A percentile compares a stretch with the other conserved stretches of the same genome.
phyloP scores from a whole-genome alignment of 2,113 vertebrate species.

The Urocynchramus pylzowi region DNA sequence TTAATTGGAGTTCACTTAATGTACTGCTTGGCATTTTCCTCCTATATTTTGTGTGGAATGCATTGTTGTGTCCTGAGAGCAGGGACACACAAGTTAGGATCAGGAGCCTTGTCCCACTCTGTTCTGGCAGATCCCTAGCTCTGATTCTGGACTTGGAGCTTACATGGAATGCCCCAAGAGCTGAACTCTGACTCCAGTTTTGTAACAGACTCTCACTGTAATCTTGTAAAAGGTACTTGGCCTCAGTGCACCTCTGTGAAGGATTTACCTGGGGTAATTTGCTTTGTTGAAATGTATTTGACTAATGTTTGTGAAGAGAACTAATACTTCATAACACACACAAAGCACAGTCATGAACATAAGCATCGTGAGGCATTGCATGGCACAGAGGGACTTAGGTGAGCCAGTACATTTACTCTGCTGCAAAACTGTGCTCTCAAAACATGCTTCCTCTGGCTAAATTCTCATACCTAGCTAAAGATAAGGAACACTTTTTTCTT shows the following conservation, averaged over 20 bases:
- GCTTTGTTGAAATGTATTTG: neutral
- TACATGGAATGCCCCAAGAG: neutral
- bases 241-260: neutral
- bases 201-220: neutral
- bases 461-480: neutral
- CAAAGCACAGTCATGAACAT: neutral
- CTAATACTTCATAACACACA: neutral
- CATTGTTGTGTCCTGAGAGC: neutral
- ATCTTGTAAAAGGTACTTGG: neutral
- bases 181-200: slow-evolving; percentile 12
- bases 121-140: neutral
- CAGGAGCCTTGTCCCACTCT: neutral
- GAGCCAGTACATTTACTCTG: neutral
- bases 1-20: neutral
- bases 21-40: neutral
- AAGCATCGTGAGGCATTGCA: neutral
- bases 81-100: neutral
- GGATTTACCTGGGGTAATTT: neutral
- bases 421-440: neutral
- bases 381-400: neutral
- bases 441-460: neutral
- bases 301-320: neutral
- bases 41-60: neutral
- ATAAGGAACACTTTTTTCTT: neutral
- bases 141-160: neutral